Base-by-base conservation (phyloP, 2,888 invertebrate species). In the Chloroclystis v-ata region DNA sequence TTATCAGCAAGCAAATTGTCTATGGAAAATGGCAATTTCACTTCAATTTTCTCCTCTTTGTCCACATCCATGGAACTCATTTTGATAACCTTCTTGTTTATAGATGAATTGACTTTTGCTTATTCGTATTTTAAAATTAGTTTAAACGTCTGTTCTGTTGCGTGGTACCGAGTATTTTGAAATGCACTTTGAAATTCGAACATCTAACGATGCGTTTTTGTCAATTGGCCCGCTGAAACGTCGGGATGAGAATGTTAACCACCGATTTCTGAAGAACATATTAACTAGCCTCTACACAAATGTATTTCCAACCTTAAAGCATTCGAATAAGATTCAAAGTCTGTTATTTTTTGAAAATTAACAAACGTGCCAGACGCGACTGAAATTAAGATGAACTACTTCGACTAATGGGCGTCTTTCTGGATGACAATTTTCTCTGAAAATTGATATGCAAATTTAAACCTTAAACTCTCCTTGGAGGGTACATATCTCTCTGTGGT, bases 391-490 rank as follows among this genome's bases (percentile, higher is more conserved):
- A 87, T 80, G 78, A 68, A 86, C 71, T 78, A 72, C 67, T 59
- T 75, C 69, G 68, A 66, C 83, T 86, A 86, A 86, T 86, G 87
- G 87, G 86, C 86, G 87, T 82, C 72, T 75, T 78, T 80, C 70
- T 61, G 69, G 79, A 69, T 83, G 85, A 85, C 84, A 86, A 75
- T 82, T 72, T 76, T 70, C 70, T 75, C 69, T 65, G 60, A 12
- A 24, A 0, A 3, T 14, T 4, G 0, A 1, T 20, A 29, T 45
- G 40, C 14, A 7, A 69, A 42, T 55, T 5, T 52, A 30, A 54
- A 43, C 59, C 56, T 30, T 75, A 60, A n/a, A 0, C 0, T 0
- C 0, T 20, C 0, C 0, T 0, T 0, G 24, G 65, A 75, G 28
- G 53, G 74, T 68, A 49, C 30, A 50, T 32, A 60, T 57, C 70